Evolutionary conservation across 2,888 invertebrate genomes (phyloP).

Genomic region (Campopleginae sp.): DNA sequence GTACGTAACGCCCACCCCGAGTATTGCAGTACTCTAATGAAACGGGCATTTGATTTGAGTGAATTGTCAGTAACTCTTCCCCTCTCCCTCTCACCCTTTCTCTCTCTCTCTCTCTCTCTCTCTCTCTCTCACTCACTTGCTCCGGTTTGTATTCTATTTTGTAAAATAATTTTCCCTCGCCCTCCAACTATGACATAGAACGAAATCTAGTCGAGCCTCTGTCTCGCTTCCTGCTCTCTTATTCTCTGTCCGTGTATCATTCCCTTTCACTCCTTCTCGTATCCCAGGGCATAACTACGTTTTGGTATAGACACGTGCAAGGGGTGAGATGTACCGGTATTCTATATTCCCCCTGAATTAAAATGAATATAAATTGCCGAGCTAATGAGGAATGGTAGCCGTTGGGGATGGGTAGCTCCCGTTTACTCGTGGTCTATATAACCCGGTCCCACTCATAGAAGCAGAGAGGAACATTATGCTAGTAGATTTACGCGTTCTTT

Average conservation of each 20-base stretch:
- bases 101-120: too few relatives aligned
- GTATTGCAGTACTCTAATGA: too few relatives aligned
- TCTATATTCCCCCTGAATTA: slow-evolving; percentile 62
- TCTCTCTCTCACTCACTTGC: too few relatives aligned
- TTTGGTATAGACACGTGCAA: slow-evolving; percentile 49
- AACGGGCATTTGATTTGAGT: too few relatives aligned
- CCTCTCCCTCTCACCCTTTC: too few relatives aligned
- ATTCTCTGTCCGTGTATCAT: not conserved
- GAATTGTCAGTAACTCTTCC: too few relatives aligned
- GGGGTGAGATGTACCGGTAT: slow-evolving; percentile 42
- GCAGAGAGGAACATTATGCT: slow-evolving; percentile 58
- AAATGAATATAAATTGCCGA: slow-evolving; percentile 68
- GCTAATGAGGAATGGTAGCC: slow-evolving; percentile 66
- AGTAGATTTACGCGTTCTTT: slow-evolving; percentile 65
- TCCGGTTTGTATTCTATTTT: too few relatives aligned
- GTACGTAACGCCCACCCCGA: too few relatives aligned
- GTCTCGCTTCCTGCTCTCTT: slow-evolving; percentile 27
- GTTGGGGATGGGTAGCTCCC: slow-evolving; percentile 43
- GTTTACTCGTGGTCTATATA: slow-evolving; percentile 41
- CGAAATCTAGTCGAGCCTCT: slow-evolving; percentile 35
- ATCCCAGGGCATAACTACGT: slow-evolving; percentile 20
- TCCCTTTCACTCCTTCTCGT: slow-evolving; percentile 11
- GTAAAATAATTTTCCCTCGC: slow-evolving; percentile 50
- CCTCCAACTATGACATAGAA: not conserved
- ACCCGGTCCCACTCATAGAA: slow-evolving; percentile 16